Evolutionary conservation across 2,113 vertebrate genomes (phyloP), one percentile per base, ranked within the genome.

Genomic region (Hippocampus comes): DNA sequence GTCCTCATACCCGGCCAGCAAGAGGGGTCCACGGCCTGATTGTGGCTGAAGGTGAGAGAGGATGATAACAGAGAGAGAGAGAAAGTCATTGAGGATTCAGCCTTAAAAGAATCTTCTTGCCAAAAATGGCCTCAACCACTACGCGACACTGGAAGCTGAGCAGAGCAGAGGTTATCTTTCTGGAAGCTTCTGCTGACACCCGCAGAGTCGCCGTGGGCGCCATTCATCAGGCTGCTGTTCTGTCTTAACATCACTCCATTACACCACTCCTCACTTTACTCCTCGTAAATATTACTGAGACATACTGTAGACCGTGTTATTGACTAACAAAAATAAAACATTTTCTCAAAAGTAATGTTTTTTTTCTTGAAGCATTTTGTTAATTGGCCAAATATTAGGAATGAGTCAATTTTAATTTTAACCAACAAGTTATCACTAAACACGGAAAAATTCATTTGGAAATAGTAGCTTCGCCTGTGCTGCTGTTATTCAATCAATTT

Each of bases 1-100:
- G 0, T 97, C 93, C 91, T 99, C 97, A 10, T 98, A 98, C 68
- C 97, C 97, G 4, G 91, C 94, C 85, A 97, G 79, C 69, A 99
- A 93, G 71, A 94, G 79, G 2, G 95, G 96, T 43, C 87, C 89
- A 11, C 82, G 57, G 68, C 90, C 92, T 3, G 88, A 81, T 67
- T 55, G 68, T 7, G 92, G 88, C 96, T 99, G 86, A 5, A 51
- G 67, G 70, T 55, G 66, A 82, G 63, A 63, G 67, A 74, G 77
- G 69, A 56, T 2, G 73, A 76, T 68, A 73, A 84, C 76, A 74
- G 75, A 74, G 76, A 38, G 70, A 64, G 48, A 61, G 25, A 34
- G 18, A 46, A 48, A 69, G 72, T 55, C 68, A 71, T 56, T 63
- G 63, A 53, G 38, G 27, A 55, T 7, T 41, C 18, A 21, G 53